Conservation (phyloP, 30 jellyfish, hydroid and myxozoan genomes). For the Catostylus mosaicus region DNA sequence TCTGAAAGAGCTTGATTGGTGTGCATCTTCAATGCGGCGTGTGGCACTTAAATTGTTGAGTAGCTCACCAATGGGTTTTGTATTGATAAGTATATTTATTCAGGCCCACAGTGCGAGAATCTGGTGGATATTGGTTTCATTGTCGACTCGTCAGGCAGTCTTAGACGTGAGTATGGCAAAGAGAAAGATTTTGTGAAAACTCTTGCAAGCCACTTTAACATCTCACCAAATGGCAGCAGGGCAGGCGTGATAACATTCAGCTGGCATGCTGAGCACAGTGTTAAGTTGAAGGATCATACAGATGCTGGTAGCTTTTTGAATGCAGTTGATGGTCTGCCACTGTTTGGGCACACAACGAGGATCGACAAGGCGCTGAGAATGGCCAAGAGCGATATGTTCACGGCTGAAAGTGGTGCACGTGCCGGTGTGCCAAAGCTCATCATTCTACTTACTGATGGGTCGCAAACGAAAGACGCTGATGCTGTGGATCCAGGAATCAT, state of each 20-base stretch:
- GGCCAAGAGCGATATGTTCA: slow-evolving; percentile 67
- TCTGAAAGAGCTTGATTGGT: too few relatives aligned
- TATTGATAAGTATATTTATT: too few relatives aligned
- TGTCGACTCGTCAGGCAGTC: slow-evolving; percentile 74
- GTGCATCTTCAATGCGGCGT: too few relatives aligned
- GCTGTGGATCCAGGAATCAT: slow-evolving; percentile 76
- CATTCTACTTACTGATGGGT: slow-evolving; percentile 74
- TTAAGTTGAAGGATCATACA: slow-evolving; percentile 51
- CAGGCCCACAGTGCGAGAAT: slow-evolving; percentile 66
- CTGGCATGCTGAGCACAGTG: slow-evolving; percentile 62
- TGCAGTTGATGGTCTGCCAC: slow-evolving; percentile 68
- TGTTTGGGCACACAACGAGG: slow-evolving; percentile 77
- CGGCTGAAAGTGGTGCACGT: slow-evolving; percentile 67
- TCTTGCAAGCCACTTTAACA: slow-evolving; percentile 42
- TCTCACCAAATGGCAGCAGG: slow-evolving; percentile 60
- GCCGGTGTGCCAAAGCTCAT: slow-evolving; percentile 65
- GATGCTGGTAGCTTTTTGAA: slow-evolving; percentile 17
- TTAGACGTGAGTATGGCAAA: slow-evolving; percentile 59
- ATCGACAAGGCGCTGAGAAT: slow-evolving; percentile 65
- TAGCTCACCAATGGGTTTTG: too few relatives aligned
- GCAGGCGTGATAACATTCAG: slow-evolving; percentile 75
- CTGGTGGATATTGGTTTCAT: slow-evolving; percentile 63
- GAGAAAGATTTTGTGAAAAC: slow-evolving; percentile 62
- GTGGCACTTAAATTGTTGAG: too few relatives aligned
- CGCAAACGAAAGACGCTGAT: slow-evolving; percentile 71